Conservation (phyloP, 2,888 invertebrate species). For the Ophion obscuratus region DNA sequence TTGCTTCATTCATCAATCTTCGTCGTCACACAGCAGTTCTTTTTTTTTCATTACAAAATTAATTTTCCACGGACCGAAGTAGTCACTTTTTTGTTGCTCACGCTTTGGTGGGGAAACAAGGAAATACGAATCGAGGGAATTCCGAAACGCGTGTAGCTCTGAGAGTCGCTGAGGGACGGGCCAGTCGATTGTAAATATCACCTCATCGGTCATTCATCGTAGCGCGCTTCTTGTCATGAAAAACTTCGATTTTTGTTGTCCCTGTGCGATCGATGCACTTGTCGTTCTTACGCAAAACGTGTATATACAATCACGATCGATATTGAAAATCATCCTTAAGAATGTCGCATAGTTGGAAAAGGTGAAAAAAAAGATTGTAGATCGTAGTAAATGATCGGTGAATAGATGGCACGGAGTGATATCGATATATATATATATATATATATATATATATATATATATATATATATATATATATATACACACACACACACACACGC, state of each 20-base stretch:
- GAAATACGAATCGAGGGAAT: neutral
- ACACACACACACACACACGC: no score
- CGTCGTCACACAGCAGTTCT: constrained; percentile 44
- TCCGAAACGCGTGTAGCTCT: constrained; percentile 11
- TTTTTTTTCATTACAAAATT: neutral
- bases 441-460: no score
- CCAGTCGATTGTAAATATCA: neutral
- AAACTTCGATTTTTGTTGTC: constrained; percentile 8
- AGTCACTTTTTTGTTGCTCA: constrained; percentile 15
- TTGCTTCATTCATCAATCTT: constrained; percentile 49
- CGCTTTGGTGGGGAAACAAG: neutral
- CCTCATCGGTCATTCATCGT: neutral
- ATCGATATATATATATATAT: neutral
- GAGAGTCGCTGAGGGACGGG: neutral
- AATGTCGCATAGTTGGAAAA: constrained; percentile 29
- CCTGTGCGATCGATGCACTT: constrained; percentile 13
- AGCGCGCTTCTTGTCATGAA: neutral
- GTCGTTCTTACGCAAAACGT: constrained; percentile 9
- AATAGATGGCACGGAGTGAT: constrained; percentile 60
- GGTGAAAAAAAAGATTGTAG: constrained; percentile 38
- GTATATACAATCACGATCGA: constrained; percentile 28
- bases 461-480: no score
- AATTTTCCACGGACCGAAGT: neutral
- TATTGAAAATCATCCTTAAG: constrained; percentile 31
- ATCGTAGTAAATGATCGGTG: constrained; percentile 59